Evolutionary conservation across 2,888 invertebrate species (phyloP).

Genomic region (Ennomos fuscantarius): DNA sequence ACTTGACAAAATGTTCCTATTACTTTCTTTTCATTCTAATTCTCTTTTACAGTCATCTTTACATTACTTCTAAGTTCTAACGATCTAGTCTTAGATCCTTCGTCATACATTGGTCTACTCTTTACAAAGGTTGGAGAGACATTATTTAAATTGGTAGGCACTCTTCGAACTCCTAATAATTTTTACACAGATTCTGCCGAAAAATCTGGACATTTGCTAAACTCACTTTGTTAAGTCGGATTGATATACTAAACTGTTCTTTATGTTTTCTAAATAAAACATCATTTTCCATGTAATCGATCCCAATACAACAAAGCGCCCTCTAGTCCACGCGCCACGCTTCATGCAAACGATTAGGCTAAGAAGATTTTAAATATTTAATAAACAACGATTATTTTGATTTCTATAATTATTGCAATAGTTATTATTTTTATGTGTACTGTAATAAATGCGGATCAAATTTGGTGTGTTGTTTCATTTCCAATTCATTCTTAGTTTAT

Average conservation of each 20-base stretch:
- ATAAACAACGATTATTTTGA: slow-evolving; percentile 71
- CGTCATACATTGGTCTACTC: too few relatives aligned
- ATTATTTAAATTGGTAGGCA: too few relatives aligned
- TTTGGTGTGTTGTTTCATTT: slow-evolving; percentile 57
- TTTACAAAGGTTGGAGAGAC: too few relatives aligned
- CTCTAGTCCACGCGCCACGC: slow-evolving; percentile 69
- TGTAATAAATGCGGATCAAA: slow-evolving; percentile 77
- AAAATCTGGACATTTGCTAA: too few relatives aligned
- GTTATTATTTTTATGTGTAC: slow-evolving; percentile 75
- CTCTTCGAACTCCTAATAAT: too few relatives aligned
- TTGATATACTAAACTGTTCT: too few relatives aligned
- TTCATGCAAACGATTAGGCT: slow-evolving; percentile 57
- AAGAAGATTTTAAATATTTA: slow-evolving; percentile 66
- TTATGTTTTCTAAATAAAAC: too few relatives aligned
- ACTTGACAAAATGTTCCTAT: too few relatives aligned
- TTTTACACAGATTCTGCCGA: too few relatives aligned
- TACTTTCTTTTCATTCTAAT: background rate
- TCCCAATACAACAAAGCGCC: slow-evolving; percentile 44
- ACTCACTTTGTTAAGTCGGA: too few relatives aligned
- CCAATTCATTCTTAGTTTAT: slow-evolving; percentile 4
- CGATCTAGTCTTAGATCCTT: too few relatives aligned
- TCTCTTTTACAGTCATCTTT: background rate
- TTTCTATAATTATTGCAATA: slow-evolving; percentile 64
- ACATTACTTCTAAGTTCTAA: too few relatives aligned
- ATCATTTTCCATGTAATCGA: slow-evolving; percentile 22